phyloP scores from a whole-genome alignment of 2,113 vertebrate genomes.

The Chaenocephalus aceratus region DNA sequence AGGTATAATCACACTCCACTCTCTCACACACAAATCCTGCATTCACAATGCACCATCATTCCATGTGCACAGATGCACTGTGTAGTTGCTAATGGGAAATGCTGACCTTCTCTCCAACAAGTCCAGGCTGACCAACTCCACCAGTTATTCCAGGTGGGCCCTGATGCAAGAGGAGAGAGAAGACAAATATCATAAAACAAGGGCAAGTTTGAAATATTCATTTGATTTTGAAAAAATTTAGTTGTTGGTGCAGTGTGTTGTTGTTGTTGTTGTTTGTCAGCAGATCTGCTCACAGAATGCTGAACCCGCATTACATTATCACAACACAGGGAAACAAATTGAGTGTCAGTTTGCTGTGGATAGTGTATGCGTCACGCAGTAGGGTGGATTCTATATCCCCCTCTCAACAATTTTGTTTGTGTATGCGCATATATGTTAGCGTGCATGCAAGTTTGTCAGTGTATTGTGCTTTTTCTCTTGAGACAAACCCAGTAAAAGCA shows the following conservation, averaged over 20 bases:
- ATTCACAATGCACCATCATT: neutral
- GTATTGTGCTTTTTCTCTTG: slow-evolving; percentile 24
- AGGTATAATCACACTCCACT: slow-evolving; percentile 20
- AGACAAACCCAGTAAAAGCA: slow-evolving; percentile 45
- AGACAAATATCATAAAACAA: slow-evolving; percentile 47
- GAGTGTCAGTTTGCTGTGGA: slow-evolving; percentile 49
- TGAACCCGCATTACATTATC: slow-evolving; percentile 56
- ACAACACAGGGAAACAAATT: slow-evolving; percentile 46
- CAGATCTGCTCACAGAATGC: slow-evolving; percentile 47
- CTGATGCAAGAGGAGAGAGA: slow-evolving; percentile 74
- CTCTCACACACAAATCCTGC: neutral
- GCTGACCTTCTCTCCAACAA: slow-evolving; percentile 91
- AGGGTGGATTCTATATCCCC: slow-evolving; percentile 13
- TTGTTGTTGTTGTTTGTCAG: slow-evolving; percentile 57
- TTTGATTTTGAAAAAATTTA: slow-evolving; percentile 47
- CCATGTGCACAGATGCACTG: neutral
- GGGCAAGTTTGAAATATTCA: slow-evolving; percentile 64
- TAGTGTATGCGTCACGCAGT: slow-evolving; percentile 36
- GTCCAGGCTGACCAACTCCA: slow-evolving; percentile 89
- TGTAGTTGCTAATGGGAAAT: slow-evolving; percentile 25
- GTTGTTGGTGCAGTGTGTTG: slow-evolving; percentile 22
- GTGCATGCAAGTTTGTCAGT: neutral
- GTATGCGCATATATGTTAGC: neutral
- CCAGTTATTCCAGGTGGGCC: slow-evolving; percentile 86
- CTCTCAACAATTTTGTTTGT: slow-evolving; percentile 11